phyloP scores from a whole-genome alignment of 1,140 invertebrate species.

The Heliothis subflexa region DNA sequence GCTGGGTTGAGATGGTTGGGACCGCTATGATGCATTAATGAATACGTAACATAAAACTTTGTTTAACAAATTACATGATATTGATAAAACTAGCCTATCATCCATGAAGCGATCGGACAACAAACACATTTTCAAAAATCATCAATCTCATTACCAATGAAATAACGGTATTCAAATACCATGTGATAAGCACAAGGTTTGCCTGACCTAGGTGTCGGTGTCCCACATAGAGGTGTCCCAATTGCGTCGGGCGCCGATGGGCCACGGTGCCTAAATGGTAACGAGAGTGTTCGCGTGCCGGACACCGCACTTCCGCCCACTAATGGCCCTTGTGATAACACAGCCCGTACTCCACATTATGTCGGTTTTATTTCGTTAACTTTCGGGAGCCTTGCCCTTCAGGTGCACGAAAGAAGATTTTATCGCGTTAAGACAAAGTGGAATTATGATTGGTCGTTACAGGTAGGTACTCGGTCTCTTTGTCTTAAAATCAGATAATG shows the following conservation, averaged over 20 bases:
- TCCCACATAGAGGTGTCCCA: constrained; percentile 20
- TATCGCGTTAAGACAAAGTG: neutral
- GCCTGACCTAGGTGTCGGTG: neutral
- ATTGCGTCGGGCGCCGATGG: constrained; percentile 4
- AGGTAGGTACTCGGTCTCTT: neutral
- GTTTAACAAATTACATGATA: neutral
- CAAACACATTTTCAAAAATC: neutral
- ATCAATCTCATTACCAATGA: neutral
- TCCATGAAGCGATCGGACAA: neutral
- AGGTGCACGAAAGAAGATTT: constrained; percentile 14
- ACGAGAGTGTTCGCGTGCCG: constrained; percentile 37
- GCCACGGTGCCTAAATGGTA: constrained; percentile 13
- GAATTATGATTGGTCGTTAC: neutral
- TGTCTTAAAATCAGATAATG: neutral
- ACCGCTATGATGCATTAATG: neutral
- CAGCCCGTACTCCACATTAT: constrained; percentile 33
- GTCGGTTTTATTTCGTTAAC: constrained; percentile 34
- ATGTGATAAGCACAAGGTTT: neutral
- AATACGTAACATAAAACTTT: neutral
- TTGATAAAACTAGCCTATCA: neutral
- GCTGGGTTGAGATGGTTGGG: neutral
- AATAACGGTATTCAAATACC: constrained; percentile 15
- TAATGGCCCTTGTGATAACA: constrained; percentile 29
- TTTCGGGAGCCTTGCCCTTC: constrained; percentile 25
- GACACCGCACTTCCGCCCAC: constrained; percentile 28